Base-by-base conservation (phyloP, 2,113 vertebrate genomes). In the Thermophis baileyi region DNA sequence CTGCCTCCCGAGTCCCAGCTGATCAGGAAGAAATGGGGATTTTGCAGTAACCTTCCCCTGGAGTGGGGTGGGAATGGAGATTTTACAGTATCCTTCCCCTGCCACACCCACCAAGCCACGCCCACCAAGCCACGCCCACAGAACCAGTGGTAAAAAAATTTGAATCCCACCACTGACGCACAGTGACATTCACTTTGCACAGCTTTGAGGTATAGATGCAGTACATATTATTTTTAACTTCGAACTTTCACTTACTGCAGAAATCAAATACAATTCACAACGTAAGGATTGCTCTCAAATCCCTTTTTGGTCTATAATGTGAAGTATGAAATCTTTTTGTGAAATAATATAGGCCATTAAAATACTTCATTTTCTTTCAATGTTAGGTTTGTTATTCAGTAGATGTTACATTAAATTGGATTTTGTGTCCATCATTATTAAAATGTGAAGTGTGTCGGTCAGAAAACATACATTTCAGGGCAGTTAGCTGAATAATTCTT, bases 391-490 rank as follows among this genome's bases (percentile, higher is more conserved):
- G 96, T 97, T 97, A 96, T 94, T 97, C 95, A 27, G 96, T 81
- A 50, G 91, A 96, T 96, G 85, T 93, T 94, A 95, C 89, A 94
- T 96, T 97, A 97, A 97, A 98, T 98, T 97, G 97, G 97, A 96
- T 97, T 97, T 97, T 95, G 96, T 96, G 97, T 97, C 98, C 96
- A 96, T 98, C 98, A 97, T 98, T 98, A 98, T 98, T 98, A 98
- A 98, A 98, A 98, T 98, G 97, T 98, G 98, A 98, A 98, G 98
- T 98, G 98, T 98, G 97, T 97, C 97, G 97, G 97, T 97, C 97
- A 98, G 97, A 97, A 97, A 97, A 97, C 97, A 97, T 97, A 96
- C 97, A 97, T 98, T 98, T 97, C 96, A 92, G 98, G 97, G 98
- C 98, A 98, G 98, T 97, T 97, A 98, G 98, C 97, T 96, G 97